Evolutionary conservation across 2,888 invertebrate genomes (phyloP), one percentile per base, ranked within the genome.

Genomic region (Odontocerum albicorne): DNA sequence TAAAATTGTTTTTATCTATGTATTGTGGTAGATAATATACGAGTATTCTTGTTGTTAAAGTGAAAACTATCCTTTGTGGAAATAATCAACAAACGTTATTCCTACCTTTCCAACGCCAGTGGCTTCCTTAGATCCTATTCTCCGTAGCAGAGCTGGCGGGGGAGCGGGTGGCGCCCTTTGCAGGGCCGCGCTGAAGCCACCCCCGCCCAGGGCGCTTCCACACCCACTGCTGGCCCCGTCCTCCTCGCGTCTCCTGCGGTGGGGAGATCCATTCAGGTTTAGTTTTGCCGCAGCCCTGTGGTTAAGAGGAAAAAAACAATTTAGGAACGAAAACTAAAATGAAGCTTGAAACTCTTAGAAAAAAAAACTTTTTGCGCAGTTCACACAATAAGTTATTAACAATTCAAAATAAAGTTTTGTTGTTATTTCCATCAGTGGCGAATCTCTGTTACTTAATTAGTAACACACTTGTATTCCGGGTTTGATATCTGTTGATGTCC

Each of bases 91-190:
- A 20, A 40, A n/a, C n/a, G n/a, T n/a, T n/a, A n/a, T n/a, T 56
- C 79, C 73, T 70, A 90, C 91, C 87, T 92, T 91, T 61, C 91
- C 91, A 62, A 90, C 86, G 4, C 90, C 90, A 7, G 88, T 88
- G 60, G 87, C 82, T 70, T 90, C 89, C 65, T 85, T 88, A 47
- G 88, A 85, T 32, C 89, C 90, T 47, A 89, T 83, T 62, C 86
- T 74, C 49, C 90, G 75, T 15, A 92, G 78, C 47, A 92, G 76
- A 7, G 88, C 86, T 0, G 91, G 90, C 1, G 92, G 92, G 0
- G 88, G 86, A 0, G 89, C 86, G 0, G 91, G 92, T 1, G 90
- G 87, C 4, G 82, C 77, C 47, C 84, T 79, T 65, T 87, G 86
- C 38, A 92, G 71, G 16, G 87, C 83, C 1, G 85, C 86, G 61